A percentile compares a stretch with the other conserved stretches of the same genome.
Conservation (phyloP, 2,888 invertebrate species). For the Diploptera punctata region DNA sequence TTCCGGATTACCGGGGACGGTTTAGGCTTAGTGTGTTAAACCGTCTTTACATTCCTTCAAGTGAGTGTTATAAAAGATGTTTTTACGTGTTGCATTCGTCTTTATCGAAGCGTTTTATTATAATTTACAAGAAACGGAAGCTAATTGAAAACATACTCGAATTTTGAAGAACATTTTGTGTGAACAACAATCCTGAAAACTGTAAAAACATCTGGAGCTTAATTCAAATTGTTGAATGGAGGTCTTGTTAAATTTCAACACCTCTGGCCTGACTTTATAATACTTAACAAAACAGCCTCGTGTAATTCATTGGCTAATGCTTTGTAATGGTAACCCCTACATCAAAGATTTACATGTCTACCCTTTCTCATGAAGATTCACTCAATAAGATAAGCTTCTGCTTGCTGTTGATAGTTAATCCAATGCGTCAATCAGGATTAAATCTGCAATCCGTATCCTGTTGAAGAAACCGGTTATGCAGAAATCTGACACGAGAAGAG, state of each 20-base stretch:
- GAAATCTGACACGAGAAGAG: background rate
- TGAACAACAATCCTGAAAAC: background rate
- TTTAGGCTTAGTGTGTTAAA: too few relatives aligned
- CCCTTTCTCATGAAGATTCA: background rate
- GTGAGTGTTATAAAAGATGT: too few relatives aligned
- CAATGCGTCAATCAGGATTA: conserved; percentile 5
- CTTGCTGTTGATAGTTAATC: conserved; percentile 2
- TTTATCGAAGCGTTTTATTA: too few relatives aligned
- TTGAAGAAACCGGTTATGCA: conserved; percentile 14
- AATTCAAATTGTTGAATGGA: background rate
- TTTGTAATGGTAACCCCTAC: background rate
- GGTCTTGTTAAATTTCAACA: background rate
- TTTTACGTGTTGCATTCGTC: too few relatives aligned
- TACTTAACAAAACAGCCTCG: background rate
- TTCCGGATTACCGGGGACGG: too few relatives aligned
- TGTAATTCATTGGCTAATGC: background rate
- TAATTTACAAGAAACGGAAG: too few relatives aligned
- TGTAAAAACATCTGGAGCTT: conserved; percentile 1
- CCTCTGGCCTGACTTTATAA: conserved; percentile 8
- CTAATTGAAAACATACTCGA: too few relatives aligned
- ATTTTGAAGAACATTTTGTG: background rate
- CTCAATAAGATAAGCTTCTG: background rate
- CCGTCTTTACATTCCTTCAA: too few relatives aligned
- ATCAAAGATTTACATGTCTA: background rate
- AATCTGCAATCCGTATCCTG: background rate